A percentile compares a stretch with the other conserved stretches of the same genome.
phyloP scores from a whole-genome alignment of 2,113 vertebrate species.

The Raphicerus campestris region DNA sequence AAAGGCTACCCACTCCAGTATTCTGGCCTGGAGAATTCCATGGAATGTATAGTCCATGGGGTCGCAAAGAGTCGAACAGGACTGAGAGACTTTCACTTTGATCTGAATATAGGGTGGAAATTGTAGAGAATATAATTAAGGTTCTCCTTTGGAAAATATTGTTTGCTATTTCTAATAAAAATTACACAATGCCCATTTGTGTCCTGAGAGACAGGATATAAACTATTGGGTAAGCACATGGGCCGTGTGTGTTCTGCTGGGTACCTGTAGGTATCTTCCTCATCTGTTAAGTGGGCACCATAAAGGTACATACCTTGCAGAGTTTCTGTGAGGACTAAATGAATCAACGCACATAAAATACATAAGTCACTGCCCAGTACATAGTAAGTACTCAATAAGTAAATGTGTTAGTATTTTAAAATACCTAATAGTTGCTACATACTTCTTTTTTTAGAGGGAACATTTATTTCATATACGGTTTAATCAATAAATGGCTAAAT shows the following conservation, averaged over 20 bases:
- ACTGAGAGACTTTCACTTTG: background rate
- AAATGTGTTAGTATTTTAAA: background rate
- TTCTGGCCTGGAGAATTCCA: background rate
- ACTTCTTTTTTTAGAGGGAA: background rate
- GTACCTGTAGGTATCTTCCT: background rate
- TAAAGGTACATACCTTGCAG: background rate
- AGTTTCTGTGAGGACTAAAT: background rate
- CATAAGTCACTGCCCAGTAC: background rate
- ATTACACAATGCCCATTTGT: too few relatives aligned
- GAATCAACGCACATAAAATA: fast-evolving
- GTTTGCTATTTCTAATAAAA: background rate
- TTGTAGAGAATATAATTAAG: background rate
- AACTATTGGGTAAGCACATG: background rate
- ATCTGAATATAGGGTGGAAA: background rate
- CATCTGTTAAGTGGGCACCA: background rate
- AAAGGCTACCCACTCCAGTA: background rate
- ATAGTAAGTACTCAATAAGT: background rate
- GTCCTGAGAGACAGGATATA: background rate
- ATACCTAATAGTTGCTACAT: background rate
- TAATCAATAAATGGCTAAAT: background rate
- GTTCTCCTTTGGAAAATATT: background rate
- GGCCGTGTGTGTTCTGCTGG: fast-evolving
- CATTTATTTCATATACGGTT: background rate
- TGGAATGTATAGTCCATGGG: background rate
- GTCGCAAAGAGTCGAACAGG: background rate